Base-by-base conservation (phyloP, 2,888 invertebrate species). In the Dicranocentrus wangi region DNA sequence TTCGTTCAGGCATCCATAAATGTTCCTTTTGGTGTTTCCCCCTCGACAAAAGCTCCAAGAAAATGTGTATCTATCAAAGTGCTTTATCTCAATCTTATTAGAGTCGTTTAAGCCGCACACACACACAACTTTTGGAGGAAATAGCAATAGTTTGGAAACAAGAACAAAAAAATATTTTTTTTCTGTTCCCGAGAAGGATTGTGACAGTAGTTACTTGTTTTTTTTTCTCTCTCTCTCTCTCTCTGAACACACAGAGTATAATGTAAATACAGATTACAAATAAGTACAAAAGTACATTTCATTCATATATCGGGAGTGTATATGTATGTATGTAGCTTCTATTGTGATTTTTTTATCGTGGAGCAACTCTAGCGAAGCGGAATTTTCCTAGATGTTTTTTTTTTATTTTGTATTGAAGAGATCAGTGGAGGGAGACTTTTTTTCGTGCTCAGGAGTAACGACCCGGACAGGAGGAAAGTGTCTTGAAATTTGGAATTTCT, bases 1-100 rank as follows among this genome's bases (percentile, higher is more conserved):
- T 86, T 85, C 84, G 83, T 83, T 85, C 83, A 80, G 73, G 73
- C 80, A 69, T 73, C 80, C 72, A 80, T 80, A 80, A 81, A 81
- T 65, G 69, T 65, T 81, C 61, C 63, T 77, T 78, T 65, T 58
- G 3, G 19, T 65, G 21, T 53, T 66, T 66, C 65, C 71, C 66
- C 55, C 72, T 42, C 72, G 55, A 21, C 72, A 63, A 73, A 23
- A 65, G 25, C 53, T 66, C 39, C 66, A 61, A 25, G 66, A 72
- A 72, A 72, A 72, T 51, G 72, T 65, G 72, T 32, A 72, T 77
- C 69, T 77, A 78, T 78, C 78, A 72, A 66, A 79, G 47, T 65
- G 60, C 72, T 72, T 79, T 72, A 71, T 71, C 58, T 51, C 78
- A 70, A 78, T 71, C 78, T 51, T 39, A 79, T 78, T 70, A 70